Evolutionary conservation across 2,797 vertebrate genomes (phyloP), one percentile per base, ranked within the genome.

Genomic region (Setipinna tenuifilis): DNA sequence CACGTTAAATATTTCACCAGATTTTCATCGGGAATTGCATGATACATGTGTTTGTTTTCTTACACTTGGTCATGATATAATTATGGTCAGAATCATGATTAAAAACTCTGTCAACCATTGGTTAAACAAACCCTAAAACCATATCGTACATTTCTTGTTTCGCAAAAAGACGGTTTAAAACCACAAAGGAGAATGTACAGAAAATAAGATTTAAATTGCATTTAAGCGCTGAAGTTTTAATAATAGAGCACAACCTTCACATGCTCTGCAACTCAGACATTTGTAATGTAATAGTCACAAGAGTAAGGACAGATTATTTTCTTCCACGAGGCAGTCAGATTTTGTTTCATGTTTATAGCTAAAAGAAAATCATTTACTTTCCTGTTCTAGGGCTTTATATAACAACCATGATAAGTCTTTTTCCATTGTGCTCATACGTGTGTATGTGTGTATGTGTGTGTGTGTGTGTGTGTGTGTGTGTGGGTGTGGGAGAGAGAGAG

Each of bases 41-140:
- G 17, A 21, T 59, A 2, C 11, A 17, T 25, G 7, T 25, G n/a
- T 12, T 65, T 28, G 17, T 14, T 1, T 75, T 78, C 4, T 44
- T 6, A 14, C 28, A 71, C 5, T 9, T 9, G 6, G 31, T 78
- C 41, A 44, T 10, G 6, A 12, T 75, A 16, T 17, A 1, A 71
- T 16, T 68, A 28, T 54, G 50, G 50, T 54, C 14, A 54, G 50
- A 54, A 54, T 54, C 50, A 54, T 54, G 50, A 71, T 5, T 71
- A 23, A 25, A 71, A 25, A 31, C 31, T 28, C 14, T 75, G 68
- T 17, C 2, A 7, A 35, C 28, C 28, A 23, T 75, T 25, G 14
- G 23, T 71, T 19, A 59, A 59, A 59, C 31, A 78, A 44, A 78
- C 17, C 71, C 71, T 78, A 78, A 78, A 78, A 44, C 17, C 31